A percentile compares a stretch with the other conserved stretches of the same genome.
These are phyloP conservation scores for Stictocephala bisonia DNA, from an alignment of 2,888 invertebrate species.

Conservation along the genomic window DNA sequence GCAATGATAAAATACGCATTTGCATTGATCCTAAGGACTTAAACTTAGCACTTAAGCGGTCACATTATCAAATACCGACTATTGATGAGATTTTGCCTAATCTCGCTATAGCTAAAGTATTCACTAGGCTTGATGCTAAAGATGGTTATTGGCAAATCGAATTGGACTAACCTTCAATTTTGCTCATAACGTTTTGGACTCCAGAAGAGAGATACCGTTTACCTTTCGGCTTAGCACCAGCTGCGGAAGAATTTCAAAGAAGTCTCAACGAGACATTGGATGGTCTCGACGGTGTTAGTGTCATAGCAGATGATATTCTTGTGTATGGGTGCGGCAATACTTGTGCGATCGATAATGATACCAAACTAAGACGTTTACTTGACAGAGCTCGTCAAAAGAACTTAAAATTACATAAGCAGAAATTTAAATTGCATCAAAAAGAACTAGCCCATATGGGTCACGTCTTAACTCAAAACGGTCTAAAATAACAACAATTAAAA, in stretches of 20 bases:
- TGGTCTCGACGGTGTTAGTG: conserved; percentile 42
- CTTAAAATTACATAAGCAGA: background rate
- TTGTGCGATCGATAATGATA: background rate
- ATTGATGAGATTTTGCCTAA: conserved; percentile 30
- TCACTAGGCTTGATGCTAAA: conserved; percentile 58
- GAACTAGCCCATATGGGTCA: background rate
- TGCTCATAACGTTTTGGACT: conserved; percentile 54
- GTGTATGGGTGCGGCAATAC: conserved; percentile 11
- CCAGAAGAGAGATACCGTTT: conserved; percentile 56
- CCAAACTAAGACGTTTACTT: background rate
- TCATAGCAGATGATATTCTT: conserved; percentile 47
- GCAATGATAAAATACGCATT: no score
- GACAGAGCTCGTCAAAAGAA: background rate
- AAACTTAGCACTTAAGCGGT: no score
- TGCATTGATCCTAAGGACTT: no score
- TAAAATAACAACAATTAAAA: background rate
- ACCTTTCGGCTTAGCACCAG: conserved; percentile 54
- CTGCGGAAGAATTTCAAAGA: conserved; percentile 53
- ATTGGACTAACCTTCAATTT: conserved; percentile 51
- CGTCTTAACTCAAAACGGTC: background rate
- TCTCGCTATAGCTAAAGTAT: conserved; percentile 47
- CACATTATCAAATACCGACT: no score
- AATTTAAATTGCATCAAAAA: background rate
- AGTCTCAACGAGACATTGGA: conserved; percentile 49
- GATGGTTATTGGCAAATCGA: conserved; percentile 57